Evolutionary conservation across 1,140 invertebrate species (phyloP), one percentile per base, ranked within the genome.

Genomic region (Dinothrombium tinctorium): DNA sequence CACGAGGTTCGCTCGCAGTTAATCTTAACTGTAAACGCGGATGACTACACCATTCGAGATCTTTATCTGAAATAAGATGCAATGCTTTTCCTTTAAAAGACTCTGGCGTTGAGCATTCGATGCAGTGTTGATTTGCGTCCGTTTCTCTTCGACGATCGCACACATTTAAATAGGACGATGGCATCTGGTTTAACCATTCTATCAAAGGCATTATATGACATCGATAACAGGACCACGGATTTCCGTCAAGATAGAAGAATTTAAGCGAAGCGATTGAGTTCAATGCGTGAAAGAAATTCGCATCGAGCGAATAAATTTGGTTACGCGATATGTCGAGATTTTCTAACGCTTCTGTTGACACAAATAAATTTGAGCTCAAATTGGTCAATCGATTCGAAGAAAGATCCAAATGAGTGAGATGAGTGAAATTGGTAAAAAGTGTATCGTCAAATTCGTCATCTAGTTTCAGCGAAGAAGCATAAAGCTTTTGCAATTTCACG

Each of bases 291-390:
- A 36, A 21, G 12, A 36, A 19, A 4, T 19, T 6, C 0, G 4
- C 8, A 1, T 19, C 17, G 9, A 36, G 33, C 19, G 15, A 15
- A 17, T 12, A 36, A 5, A 36, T 7, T 51, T 69, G 56, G 58
- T 81, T 82, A 44, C 69, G 59, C 22, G 72, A 64, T 46, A 82
- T 60, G 44, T 68, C 68, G 45, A 82, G 56, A n/a, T 66, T 62
- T 46, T 59, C 65, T 45, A 82, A 55, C 45, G 73, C 56, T 2
- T 48, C 39, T 40, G 79, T 58, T 56, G 74, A 64, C 25, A 67
- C 58, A 58, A 82, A 82, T 9, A 71, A 71, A 40, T 72, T 73
- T 44, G 73, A 77, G 1, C 62, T 60, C 32, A 62, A 57, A 0
- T 56, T 56, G 15, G 60, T 53, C 29, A 68, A 64, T n/a, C 52